A percentile compares a stretch with the other conserved stretches of the same genome.
Evolutionary conservation across 2,797 vertebrate genomes (phyloP).

Genomic region (Eulemur coronatus): DNA sequence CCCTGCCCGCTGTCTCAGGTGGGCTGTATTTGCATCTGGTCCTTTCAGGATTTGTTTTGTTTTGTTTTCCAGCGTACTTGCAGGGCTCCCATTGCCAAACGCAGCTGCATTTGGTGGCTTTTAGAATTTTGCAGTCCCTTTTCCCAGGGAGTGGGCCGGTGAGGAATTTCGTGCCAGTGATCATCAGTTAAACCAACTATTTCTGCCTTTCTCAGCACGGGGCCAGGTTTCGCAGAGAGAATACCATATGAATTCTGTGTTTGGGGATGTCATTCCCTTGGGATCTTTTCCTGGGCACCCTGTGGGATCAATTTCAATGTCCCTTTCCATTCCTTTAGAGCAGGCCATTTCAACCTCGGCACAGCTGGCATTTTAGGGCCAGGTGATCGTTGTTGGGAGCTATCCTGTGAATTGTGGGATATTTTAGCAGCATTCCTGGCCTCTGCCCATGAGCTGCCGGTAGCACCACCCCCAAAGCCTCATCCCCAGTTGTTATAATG

Average conservation of each 20-base stretch:
- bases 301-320: neutral
- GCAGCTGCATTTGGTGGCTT: neutral
- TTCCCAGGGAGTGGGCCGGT: accelerated
- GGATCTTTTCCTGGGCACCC: neutral
- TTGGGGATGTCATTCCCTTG: neutral
- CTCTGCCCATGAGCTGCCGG: neutral
- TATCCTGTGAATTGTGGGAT: neutral
- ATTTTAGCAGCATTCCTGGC: neutral
- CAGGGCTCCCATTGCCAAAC: accelerated
- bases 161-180: neutral
- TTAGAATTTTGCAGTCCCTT: neutral
- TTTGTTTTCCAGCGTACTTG: neutral
- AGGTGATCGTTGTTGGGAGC: neutral
- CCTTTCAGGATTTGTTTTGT: neutral
- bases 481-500: neutral
- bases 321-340: neutral
- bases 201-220: neutral
- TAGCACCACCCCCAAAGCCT: neutral
- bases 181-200: neutral
- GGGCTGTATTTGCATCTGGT: accelerated
- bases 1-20: accelerated
- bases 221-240: neutral
- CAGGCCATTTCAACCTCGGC: neutral
- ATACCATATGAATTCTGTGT: neutral
- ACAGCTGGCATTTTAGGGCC: neutral